Base-by-base conservation (phyloP, 2,113 vertebrate genomes). In the Takifugu bimaculatus region DNA sequence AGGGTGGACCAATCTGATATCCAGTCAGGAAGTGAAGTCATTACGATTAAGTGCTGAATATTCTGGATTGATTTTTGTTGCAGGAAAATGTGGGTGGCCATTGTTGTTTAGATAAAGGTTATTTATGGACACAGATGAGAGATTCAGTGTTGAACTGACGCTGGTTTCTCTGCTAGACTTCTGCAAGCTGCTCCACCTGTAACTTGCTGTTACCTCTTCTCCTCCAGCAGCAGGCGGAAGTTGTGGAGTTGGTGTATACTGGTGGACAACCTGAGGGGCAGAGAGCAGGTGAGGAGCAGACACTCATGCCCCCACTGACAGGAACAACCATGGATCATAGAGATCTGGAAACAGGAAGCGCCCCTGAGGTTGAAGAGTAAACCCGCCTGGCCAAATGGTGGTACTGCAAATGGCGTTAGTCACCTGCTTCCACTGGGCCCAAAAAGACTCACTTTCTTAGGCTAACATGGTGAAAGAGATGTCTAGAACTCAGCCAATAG, bases 231-330 rank as follows among this genome's bases (percentile, higher is more conserved):
- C 57, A 87, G 74, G 85, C 96, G 94, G 89, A 98, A 98, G 73
- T 88, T 92, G 85, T 97, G 93, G 59, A 98, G 85, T 67, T 98
- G 95, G 68, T 91, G 91, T 75, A 98, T 94, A 78, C 95, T 98
- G 49, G 94, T 96, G 75, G 95, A 96, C 82, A 98, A 92, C 78
- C 96, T 98, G 78, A 0, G 70, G 59, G 47, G 67, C 28, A 54
- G 62, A 0, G 44, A 3, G 26, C 14, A n/a, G 4, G 26, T 6
- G 25, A 6, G 32, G 47, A 49, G 47, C 47, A 15, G n/a, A 20
- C 20, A 20, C 20, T 20, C 20, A 20, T 20, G 20, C 20, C 20
- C 20, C 20, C 20, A 20, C 20, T 1, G 49, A 20, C 49, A 13
- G 49, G 49, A 50, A 6, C 26, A 14, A 49, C n/a, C 9, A n/a